These are phyloP conservation scores for Meloidogyne floridensis DNA, from an alignment of 1,140 invertebrate genomes.

Conservation along the genomic window DNA sequence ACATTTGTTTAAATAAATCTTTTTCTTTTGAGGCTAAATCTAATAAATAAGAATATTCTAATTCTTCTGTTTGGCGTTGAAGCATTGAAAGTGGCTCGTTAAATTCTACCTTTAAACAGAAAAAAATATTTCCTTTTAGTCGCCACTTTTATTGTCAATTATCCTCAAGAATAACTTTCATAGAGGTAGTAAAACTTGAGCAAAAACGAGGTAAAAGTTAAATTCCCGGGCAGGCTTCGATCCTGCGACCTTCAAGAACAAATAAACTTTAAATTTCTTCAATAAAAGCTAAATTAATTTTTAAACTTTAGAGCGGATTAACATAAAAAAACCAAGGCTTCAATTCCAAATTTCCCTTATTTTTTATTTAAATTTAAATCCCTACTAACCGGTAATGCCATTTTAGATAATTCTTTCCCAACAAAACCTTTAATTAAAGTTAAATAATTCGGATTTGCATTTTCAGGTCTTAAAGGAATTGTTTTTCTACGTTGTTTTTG, in stretches of 20 bases:
- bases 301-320: too few species aligned
- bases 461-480: constrained; percentile 17
- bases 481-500: constrained; percentile 13
- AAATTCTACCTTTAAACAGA: constrained; percentile 77
- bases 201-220: too few species aligned
- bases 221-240: too few species aligned
- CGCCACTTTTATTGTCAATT: too few species aligned
- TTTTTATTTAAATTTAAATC: background rate
- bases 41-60: constrained; percentile 88
- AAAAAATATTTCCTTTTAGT: background rate
- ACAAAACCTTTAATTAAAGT: constrained; percentile 99
- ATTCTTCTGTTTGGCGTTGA: constrained; percentile 93
- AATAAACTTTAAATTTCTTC: too few species aligned
- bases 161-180: too few species aligned
- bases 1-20: constrained; percentile 80
- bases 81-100: constrained; percentile 97
- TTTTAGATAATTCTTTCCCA: constrained; percentile 96
- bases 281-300: background rate
- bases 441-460: constrained; percentile 65
- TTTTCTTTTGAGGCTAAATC: constrained; percentile 81
- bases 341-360: background rate
- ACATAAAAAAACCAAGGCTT: too few species aligned
- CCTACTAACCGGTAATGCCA: constrained; percentile 82
- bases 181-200: too few species aligned
- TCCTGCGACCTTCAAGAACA: too few species aligned